phyloP scores from a whole-genome alignment of 1,140 invertebrate genomes.

The Scaptomyza graminum region DNA sequence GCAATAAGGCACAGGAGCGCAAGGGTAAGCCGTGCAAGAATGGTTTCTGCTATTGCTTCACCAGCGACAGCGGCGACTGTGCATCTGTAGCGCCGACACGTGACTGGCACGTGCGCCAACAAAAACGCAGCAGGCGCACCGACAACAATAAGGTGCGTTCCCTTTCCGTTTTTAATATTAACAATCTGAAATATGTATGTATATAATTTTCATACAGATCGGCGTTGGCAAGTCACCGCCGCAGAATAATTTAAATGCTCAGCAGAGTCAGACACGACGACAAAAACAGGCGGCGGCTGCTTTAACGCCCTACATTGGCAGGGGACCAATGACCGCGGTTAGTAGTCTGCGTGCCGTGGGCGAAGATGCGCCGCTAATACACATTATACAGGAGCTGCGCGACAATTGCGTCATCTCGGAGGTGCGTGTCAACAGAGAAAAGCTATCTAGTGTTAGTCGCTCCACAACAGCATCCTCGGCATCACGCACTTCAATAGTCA shows the following conservation, averaged over 20 bases:
- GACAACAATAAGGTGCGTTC: slow-evolving; percentile 61
- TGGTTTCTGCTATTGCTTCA: slow-evolving; percentile 82
- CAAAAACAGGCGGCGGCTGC: slow-evolving; percentile 12
- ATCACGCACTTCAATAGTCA: background rate
- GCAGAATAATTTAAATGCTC: slow-evolving; percentile 44
- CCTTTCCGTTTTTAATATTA: background rate
- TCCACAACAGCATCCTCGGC: background rate
- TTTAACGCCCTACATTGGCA: slow-evolving; percentile 1
- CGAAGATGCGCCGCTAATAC: slow-evolving; percentile 74
- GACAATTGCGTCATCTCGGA: slow-evolving; percentile 81
- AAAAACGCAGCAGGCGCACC: slow-evolving; percentile 64
- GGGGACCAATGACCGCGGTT: slow-evolving; percentile 56
- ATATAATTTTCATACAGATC: slow-evolving; percentile 29
- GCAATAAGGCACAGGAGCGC: slow-evolving; percentile 77
- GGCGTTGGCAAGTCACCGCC: background rate
- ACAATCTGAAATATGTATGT: too few species aligned
- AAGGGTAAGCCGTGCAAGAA: slow-evolving; percentile 76
- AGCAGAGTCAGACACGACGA: slow-evolving; percentile 28
- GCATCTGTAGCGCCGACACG: slow-evolving; percentile 63
- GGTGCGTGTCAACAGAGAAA: slow-evolving; percentile 71
- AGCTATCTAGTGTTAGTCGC: slow-evolving; percentile 24
- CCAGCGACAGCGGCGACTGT: slow-evolving; percentile 80
- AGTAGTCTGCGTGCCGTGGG: slow-evolving; percentile 59
- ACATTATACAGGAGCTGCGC: slow-evolving; percentile 78
- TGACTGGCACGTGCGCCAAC: slow-evolving; percentile 67